phyloP scores from a whole-genome alignment of 2,113 vertebrate genomes.

The Urocynchramus pylzowi region DNA sequence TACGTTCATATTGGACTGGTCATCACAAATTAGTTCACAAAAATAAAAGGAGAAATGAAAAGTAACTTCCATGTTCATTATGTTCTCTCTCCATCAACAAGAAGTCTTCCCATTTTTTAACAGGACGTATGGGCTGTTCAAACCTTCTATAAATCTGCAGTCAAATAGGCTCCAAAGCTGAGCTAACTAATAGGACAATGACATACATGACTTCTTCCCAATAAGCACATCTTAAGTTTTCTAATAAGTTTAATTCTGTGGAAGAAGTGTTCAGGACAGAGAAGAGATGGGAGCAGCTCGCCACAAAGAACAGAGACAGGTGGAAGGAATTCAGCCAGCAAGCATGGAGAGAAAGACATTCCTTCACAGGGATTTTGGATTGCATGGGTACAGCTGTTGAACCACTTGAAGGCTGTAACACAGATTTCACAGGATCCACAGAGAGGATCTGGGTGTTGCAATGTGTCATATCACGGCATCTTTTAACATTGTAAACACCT shows the following conservation, averaged over 20 bases:
- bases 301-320: background rate
- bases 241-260: background rate
- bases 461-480: background rate
- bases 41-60: background rate
- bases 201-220: background rate
- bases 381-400: background rate
- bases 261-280: background rate
- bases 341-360: background rate
- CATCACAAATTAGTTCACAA: background rate
- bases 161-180: background rate
- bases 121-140: background rate
- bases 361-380: background rate
- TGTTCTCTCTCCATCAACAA: background rate
- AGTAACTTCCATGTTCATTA: background rate
- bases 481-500: background rate
- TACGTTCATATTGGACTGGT: background rate
- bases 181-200: background rate
- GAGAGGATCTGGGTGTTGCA: background rate
- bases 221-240: background rate
- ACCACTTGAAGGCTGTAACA: background rate
- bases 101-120: background rate
- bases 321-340: background rate
- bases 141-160: background rate
- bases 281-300: background rate
- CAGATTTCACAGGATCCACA: background rate